Percentiles rank a stretch among this genome's conserved stretches.
These are phyloP conservation scores for Trichogramma evanescens DNA, from an alignment of 2,888 invertebrate species.

Conservation along the genomic window DNA sequence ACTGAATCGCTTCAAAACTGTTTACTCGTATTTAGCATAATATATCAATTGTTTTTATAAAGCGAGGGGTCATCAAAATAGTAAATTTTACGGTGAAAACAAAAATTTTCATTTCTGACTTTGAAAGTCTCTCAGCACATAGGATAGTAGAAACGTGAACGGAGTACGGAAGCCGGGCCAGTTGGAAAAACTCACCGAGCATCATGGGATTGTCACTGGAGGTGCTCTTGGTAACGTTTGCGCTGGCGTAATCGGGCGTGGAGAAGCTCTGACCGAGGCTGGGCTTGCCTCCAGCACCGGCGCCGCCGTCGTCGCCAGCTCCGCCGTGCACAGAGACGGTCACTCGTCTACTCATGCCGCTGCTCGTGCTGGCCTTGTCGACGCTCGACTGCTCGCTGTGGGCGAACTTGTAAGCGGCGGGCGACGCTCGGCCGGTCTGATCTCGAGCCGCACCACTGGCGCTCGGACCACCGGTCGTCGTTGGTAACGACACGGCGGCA, in stretches of 20 bases:
- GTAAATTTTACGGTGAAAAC: background rate
- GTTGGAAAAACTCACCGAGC: slow-evolving; percentile 17
- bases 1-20: no score
- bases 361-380: slow-evolving; percentile 14
- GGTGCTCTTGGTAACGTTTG: slow-evolving; percentile 47
- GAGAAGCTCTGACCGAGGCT: slow-evolving; percentile 6
- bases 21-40: no score
- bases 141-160: background rate
- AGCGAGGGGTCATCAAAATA: no score
- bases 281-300: slow-evolving; percentile 27
- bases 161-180: no score
- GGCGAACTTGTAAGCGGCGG: slow-evolving; percentile 11
- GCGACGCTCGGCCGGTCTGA: slow-evolving; percentile 13
- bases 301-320: slow-evolving; percentile 18
- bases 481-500: slow-evolving; percentile 8
- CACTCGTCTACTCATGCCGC: slow-evolving; percentile 28
- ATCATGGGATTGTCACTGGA: slow-evolving; percentile 48
- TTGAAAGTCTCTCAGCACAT: no score
- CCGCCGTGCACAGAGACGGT: slow-evolving; percentile 42
- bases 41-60: no score
- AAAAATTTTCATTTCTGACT: background rate
- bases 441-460: slow-evolving; percentile 29
- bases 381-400: slow-evolving; percentile 23
- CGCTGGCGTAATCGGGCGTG: slow-evolving; percentile 25
- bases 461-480: slow-evolving; percentile 25